Base-by-base conservation (phyloP, 37 sponge, comb jelly and placozoan genomes). In the Geodia barretti region DNA sequence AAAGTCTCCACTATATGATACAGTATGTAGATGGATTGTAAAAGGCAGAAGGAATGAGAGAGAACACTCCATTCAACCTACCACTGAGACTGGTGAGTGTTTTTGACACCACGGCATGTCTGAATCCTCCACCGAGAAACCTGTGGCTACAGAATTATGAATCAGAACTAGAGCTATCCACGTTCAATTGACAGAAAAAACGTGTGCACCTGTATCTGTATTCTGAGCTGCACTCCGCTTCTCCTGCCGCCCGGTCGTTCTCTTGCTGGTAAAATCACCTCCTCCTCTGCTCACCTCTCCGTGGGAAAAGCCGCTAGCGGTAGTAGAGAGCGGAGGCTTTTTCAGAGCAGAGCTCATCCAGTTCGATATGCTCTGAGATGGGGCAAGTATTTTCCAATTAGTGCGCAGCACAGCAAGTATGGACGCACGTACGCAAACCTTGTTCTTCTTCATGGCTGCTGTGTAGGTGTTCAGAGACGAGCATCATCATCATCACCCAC, bases 331-430 rank as follows among this genome's bases (percentile, higher is more conserved):
- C 38, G 63, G n/a, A 14, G 31, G 31, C 63, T 62, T 76, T 2
- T 36, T 38, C 36, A 76, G 77, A 3, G 77, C 77, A 62, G 37
- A 37, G 63, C 36, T 76, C 77, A 76, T 76, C 77, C 77, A 76
- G 26, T 76, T 29, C 28, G 77, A 76, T 35, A 76, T 76, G 24
- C 60, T 76, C 77, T 76, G 36, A 31, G 35, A 70, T n/a, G n/a
- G n/a, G n/a, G n/a, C n/a, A n/a, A n/a, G n/a, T n/a, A n/a, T n/a
- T n/a, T n/a, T n/a, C n/a, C n/a, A n/a, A n/a, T n/a, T n/a, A n/a
- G n/a, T n/a, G n/a, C n/a, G n/a, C n/a, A n/a, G n/a, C n/a, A n/a
- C n/a, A n/a, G n/a, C n/a, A n/a, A n/a, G n/a, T n/a, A n/a, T n/a
- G n/a, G n/a, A n/a, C n/a, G n/a, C n/a, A n/a, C n/a, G n/a, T n/a